Evolutionary conservation across 1,140 invertebrate genomes (phyloP), one percentile per base, ranked within the genome.

Genomic region (Lasaia peninsularis): DNA sequence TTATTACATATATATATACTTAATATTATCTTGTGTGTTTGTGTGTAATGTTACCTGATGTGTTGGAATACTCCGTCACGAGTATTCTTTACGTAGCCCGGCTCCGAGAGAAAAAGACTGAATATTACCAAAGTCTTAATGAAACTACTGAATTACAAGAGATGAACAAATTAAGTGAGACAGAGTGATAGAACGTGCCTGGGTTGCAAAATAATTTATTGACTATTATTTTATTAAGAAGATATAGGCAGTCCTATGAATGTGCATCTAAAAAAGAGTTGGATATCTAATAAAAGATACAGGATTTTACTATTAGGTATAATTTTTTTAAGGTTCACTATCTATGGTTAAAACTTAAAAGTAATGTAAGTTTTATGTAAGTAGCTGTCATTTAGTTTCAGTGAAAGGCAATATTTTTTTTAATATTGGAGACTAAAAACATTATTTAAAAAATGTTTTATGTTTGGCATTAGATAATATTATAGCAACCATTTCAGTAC

Each of bases 41-140:
- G 37, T 44, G 4, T 14, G 40, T 40, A 14, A 28, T 67, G 64
- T 75, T 84, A 84, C 77, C 78, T 82, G 70, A 37, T 65, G 66
- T 58, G 79, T 68, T 78, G 79, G 79, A 80, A 79, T 74, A 79
- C 80, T 79, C 48, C 75, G 71, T 70, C 77, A 75, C 62, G 79
- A 78, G 80, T 73, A 80, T 78, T 73, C 76, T 75, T 77, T 63
- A 57, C 66, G 66, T 71, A 59, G 62, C 58, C 53, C 66, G 66
- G 56, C 63, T 60, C 28, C 53, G 64, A 56, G 52, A 55, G 35
- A 52, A 51, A n/a, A 28, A 31, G 31, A 52, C 28, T 40, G 53
- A 55, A 28, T 34, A 37, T 21, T 44, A 28, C 10, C 31, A 55
- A 31, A 40, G 37, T 10, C 40, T 44, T 16, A 28, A 48, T 55